Evolutionary conservation across 1,140 invertebrate genomes (phyloP).

Genomic region (Drosophila bocqueti): DNA sequence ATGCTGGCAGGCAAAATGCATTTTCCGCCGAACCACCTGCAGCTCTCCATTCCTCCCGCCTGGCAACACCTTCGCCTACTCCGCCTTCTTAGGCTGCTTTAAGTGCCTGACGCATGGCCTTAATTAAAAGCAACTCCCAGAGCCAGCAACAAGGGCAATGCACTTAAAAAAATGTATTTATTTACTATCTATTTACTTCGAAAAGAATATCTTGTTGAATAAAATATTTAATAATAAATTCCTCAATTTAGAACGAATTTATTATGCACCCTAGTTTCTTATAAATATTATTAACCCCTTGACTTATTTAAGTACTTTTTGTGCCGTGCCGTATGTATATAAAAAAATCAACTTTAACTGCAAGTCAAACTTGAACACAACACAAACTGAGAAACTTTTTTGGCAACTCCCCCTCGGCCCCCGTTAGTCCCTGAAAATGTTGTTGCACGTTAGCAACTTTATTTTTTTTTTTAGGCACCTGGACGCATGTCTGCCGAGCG

Average conservation of each 20-base stretch:
- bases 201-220: too few relatives aligned
- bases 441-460: conserved; percentile 68
- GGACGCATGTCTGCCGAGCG: conserved; percentile 66
- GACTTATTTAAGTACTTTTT: not conserved
- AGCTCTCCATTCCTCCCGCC: not conserved
- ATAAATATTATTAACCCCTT: not conserved
- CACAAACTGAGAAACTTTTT: conserved; percentile 61
- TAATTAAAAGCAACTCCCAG: conserved; percentile 72
- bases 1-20: conserved; percentile 52
- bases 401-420: not conserved
- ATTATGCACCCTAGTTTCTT: too few relatives aligned
- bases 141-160: conserved; percentile 14
- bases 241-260: not conserved
- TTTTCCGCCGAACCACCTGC: conserved; percentile 1
- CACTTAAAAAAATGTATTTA: conserved; percentile 7
- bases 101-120: conserved; percentile 60
- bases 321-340: not conserved
- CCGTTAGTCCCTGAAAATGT: conserved; percentile 39
- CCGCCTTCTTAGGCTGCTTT: conserved; percentile 19
- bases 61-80: not conserved
- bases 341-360: conserved; percentile 51
- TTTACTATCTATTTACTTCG: rapidly evolving
- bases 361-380: conserved; percentile 57
- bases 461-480: conserved; percentile 51
- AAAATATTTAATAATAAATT: not conserved